Evolutionary conservation across 2,888 invertebrate species (phyloP), one percentile per base, ranked within the genome.

Genomic region (Phyto melanocephala): DNA sequence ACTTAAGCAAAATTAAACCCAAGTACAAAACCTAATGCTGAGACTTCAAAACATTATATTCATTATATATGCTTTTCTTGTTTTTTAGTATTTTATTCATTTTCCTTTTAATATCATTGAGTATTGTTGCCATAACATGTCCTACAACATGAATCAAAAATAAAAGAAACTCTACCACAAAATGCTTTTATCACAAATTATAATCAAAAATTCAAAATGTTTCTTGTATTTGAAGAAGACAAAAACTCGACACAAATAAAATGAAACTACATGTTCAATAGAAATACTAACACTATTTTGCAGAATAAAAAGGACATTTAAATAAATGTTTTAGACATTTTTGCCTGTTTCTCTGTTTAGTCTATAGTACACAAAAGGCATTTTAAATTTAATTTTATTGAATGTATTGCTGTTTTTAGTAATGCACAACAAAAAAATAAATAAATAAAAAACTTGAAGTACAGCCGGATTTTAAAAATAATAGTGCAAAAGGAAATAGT

Each of bases 111-210:
- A 47, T 20, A 47, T 20, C 5, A 47, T 47, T 22, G 47, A 3
- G 45, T 45, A 7, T 45, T 45, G 17, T 45, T 45, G 40, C 11
- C 40, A 11, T 13, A 40, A 11, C 40, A 11, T 40, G 40, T 40
- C 40, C n/a, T 11, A 1, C 5, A 33, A 6, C 7, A 33, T 33
- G 3, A 17, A n/a, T 6, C 13, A 7, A 5, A 37, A n/a, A n/a
- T n/a, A 22, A 60, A 22, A 24, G 15, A 40, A 40, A 40, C 6
- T 22, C 3, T 71, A 72, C 72, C 72, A 62, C 50, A 72, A 62
- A 72, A 72, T 62, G 62, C 62, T 72, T 72, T 72, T 62, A 72
- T 60, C 72, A 37, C 15, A 62, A 71, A 71, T 63, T 68, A 54
- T 68, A 68, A 68, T 52, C 37, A 68, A 40, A 68, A 22, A 40